Base-by-base conservation (phyloP, 1,140 invertebrate genomes). In the Bombus turneri region DNA sequence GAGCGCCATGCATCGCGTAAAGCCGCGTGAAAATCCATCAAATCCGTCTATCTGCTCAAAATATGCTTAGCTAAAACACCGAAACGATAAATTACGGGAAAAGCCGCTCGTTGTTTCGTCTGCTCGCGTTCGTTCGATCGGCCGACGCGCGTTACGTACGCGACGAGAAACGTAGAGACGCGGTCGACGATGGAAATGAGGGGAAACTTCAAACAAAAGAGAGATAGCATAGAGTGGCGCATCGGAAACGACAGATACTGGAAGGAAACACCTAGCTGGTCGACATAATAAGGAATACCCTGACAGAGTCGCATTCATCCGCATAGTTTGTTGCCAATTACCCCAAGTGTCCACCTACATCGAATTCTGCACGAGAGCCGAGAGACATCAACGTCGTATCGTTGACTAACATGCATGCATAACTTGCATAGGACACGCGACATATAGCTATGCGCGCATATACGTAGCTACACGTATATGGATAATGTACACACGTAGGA, bases 291-390 rank as follows among this genome's bases (percentile, higher is more conserved):
- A 76, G 43, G 68, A 74, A 64, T 47, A 76, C 37, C 25, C 37
- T 34, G 76, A n/a, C 15, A 25, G 57, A 81, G 47, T 79, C 66
- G 66, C 73, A 73, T 81, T 53, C 74, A 68, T 81, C 57, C 76
- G 80, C 68, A 53, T 76, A 72, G 78, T 78, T 80, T 82, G 89
- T 86, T 85, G 71, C 87, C 87, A 89, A 88, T 88, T 79, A 84
- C 85, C 81, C 81, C 39, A 72, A 88, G 88, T 89, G 90, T 86
- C 76, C 73, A 22, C 72, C 68, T 80, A 64, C 86, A 13, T 37
- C 59, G 47, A 15, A 47, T 68, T 39, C 76, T 66, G 59, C 72
- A 39, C 78, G 81, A 87, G 82, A 66, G 53, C 43, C 37, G 72
- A 64, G 53, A 64, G 53, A 59, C 59, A 74, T 75, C 57, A 57